These are phyloP conservation scores for Syrrhaptes paradoxus DNA, from an alignment of 2,113 vertebrate genomes.

Conservation along the genomic window DNA sequence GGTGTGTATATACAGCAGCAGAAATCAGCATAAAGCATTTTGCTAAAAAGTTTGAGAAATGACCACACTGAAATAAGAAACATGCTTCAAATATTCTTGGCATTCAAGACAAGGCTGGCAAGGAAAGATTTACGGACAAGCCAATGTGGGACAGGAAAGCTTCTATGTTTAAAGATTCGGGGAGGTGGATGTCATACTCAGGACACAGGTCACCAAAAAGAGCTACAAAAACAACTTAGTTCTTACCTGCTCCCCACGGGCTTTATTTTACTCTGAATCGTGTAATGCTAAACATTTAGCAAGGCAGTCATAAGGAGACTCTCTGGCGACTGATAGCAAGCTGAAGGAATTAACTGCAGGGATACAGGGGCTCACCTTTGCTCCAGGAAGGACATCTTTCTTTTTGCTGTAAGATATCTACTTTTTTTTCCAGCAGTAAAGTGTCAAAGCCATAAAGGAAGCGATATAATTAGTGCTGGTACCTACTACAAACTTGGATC, in stretches of 20 bases:
- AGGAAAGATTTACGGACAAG: background rate
- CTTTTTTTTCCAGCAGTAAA: conserved; percentile 25
- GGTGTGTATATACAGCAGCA: background rate
- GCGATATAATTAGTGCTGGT: conserved; percentile 54
- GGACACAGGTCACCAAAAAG: conserved; percentile 24
- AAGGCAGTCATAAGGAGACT: background rate
- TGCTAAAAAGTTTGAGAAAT: background rate
- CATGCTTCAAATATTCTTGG: conserved; percentile 6
- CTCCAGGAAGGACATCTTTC: conserved; percentile 54
- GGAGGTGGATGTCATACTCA: background rate
- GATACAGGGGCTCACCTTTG: conserved; percentile 45
- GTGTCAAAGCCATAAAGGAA: conserved; percentile 47
- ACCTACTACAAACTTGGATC: conserved; percentile 17
- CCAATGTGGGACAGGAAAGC: conserved; percentile 13
- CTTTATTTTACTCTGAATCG: conserved; percentile 5
- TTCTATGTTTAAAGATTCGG: background rate
- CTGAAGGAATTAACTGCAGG: conserved; percentile 14
- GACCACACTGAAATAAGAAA: conserved; percentile 3
- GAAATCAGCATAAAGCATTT: background rate
- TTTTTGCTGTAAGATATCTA: background rate
- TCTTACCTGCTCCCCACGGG: conserved; percentile 21
- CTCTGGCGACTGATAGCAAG: background rate
- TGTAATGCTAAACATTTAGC: background rate
- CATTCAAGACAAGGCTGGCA: conserved; percentile 1
- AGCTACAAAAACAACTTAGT: background rate